Base-by-base conservation (phyloP, 2,113 vertebrate species). In the Erinaceus europaeus region DNA sequence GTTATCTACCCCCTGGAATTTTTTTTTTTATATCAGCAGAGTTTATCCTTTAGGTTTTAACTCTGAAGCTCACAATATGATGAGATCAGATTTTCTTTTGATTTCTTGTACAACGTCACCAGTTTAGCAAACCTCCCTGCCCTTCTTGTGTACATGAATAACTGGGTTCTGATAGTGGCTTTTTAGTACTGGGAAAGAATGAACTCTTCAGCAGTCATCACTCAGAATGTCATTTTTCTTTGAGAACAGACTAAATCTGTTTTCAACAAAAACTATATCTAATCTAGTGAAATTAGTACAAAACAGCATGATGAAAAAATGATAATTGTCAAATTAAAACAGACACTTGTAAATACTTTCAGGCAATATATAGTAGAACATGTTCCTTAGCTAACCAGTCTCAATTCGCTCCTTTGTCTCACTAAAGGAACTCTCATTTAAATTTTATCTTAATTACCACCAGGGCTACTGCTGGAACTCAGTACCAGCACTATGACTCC, bases 1-100 rank as follows among this genome's bases (percentile, higher is more conserved):
- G n/a, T n/a, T n/a, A n/a, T n/a, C n/a, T n/a, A n/a, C n/a, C n/a
- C n/a, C n/a, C n/a, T 53, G 25, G 18, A 11, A 25, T 55, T 55
- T 55, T 55, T 25, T 9, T 62, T 29, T 34, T 14, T n/a, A 6
- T 32, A 72, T 29, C 84, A 92, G 36, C 59, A 61, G 0, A 32
- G 88, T 32, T 11, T 86, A 72, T 71, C 34, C 42, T 69, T 93
- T 73, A 86, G 13, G 23, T 40, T 80, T 91, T 80, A 42, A 27
- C 59, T 92, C 32, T 65, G 15, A 25, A 20, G 18, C 18, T 3
- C 4, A 21, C 7, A 46, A 13, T 34, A 29, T 15, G 8, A 76
- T 82, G 44, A 64, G n/a, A n/a, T n/a, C n/a, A 67, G 34, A 13
- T 40, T 44, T 78, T 73, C 64, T 84, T 91, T 79, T 67, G 79